Evolutionary conservation across 2,888 invertebrate genomes (phyloP).

Genomic region (Amblyteles armatorius): DNA sequence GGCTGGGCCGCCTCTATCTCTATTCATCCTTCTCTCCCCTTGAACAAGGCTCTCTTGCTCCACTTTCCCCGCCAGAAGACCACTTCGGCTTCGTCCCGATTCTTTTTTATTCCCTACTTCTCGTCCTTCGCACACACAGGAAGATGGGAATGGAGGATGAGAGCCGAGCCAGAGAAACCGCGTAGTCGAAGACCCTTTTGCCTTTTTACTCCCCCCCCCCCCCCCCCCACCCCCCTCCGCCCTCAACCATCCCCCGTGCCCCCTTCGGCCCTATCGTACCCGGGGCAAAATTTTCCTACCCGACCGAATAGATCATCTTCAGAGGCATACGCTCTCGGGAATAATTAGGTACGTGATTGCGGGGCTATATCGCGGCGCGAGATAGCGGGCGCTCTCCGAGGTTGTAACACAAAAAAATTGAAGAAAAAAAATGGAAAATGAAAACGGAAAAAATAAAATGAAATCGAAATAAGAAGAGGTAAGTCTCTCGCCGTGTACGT

Average conservation of each 20-base stretch:
- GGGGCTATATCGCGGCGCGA: conserved; percentile 68
- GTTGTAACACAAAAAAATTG: not conserved
- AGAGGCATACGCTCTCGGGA: conserved; percentile 78
- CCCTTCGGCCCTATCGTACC: conserved; percentile 31
- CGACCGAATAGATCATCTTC: conserved; percentile 82
- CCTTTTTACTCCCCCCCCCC: conserved; percentile 40
- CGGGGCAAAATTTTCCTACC: conserved; percentile 75
- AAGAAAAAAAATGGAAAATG: conserved; percentile 6
- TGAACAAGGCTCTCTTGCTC: conserved; percentile 35
- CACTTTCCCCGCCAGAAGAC: conserved; percentile 53
- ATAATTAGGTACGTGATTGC: conserved; percentile 82
- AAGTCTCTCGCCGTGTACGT: conserved; percentile 58
- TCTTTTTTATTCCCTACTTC: conserved; percentile 63
- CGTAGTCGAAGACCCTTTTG: conserved; percentile 49
- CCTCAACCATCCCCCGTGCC: not conserved
- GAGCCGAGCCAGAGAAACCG: conserved; percentile 30
- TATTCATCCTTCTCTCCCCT: conserved; percentile 43
- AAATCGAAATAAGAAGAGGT: conserved; percentile 31
- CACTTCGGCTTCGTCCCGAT: conserved; percentile 59
- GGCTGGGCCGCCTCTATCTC: conserved; percentile 62
- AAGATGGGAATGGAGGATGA: conserved; percentile 1
- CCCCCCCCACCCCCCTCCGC: not conserved
- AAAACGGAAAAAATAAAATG: not conserved
- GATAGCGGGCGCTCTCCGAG: conserved; percentile 51
- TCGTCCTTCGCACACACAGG: conserved; percentile 42